Evolutionary conservation across 2,888 invertebrate species (phyloP), one percentile per base, ranked within the genome.

Genomic region (Cephus nigrinus): DNA sequence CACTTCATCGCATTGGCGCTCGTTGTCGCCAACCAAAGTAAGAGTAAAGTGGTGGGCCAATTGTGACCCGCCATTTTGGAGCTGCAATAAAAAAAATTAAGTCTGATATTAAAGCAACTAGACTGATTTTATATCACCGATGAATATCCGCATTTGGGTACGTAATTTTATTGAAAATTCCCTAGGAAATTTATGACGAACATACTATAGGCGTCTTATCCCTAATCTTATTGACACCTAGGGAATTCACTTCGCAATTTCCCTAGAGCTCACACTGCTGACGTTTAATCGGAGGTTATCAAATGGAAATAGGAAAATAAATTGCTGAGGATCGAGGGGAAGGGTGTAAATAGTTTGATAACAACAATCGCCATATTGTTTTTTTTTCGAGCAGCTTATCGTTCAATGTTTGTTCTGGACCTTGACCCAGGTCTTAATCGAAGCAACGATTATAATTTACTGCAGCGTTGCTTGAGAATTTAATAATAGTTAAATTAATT

Each of bases 1-100:
- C 90, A 90, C 82, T 87, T 90, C 68, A 69, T 75, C 73, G 76
- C 73, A 55, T 68, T 68, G 69, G 55, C 76, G 11, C 68, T 72
- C 32, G 78, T 69, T 71, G 68, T 71, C 34, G 78, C 9, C 55
- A 55, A 5, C 55, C 55, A 55, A 9, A 55, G 23, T 23, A 55
- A 55, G 55, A 55, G 55, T 23, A 55, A 23, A 55, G 23, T 55
- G 23, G 23, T 9, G 55, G 55, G 55, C 55, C 55, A 55, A 55
- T 9, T 23, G 55, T 9, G 55, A 55, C 23, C 55, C 55, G 55
- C 23, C 55, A 55, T 55, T 74, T 35, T 35, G 35, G n/a, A 55
- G 35, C n/a, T 74, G 33, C 55, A 34, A 35, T 3, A 30, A 40
- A 23, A 55, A 74, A 55, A 4, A 74, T 11, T 11, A 74, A 55